Percentiles rank a stretch among this genome's conserved stretches.
phyloP scores from a whole-genome alignment of 2,888 invertebrate species.

The Lasioglossum figueresi region DNA sequence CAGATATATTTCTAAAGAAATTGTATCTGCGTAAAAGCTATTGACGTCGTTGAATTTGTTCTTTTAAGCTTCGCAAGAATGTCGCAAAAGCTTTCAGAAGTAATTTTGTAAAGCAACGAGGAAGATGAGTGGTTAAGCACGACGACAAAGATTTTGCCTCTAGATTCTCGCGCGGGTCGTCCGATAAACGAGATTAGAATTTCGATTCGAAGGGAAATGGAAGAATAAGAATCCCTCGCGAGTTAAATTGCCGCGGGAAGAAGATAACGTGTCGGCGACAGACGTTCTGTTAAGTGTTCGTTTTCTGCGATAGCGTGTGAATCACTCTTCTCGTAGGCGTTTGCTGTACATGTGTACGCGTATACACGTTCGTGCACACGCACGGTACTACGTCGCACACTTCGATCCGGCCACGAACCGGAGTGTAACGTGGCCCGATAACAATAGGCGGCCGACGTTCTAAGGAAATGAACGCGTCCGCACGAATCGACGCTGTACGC shows the following conservation, averaged over 20 bases:
- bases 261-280: conserved; percentile 35
- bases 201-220: background rate
- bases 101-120: background rate
- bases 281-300: conserved; percentile 31
- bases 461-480: conserved; percentile 57
- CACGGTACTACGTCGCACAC: background rate
- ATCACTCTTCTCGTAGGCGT: conserved; percentile 67
- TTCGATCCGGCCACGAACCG: conserved; percentile 45
- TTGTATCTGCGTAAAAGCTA: background rate
- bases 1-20: background rate
- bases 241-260: conserved; percentile 17
- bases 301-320: conserved; percentile 67
- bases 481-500: conserved; percentile 10
- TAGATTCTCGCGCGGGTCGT: background rate
- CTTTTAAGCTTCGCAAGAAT: background rate
- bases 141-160: background rate
- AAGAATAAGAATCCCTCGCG: conserved; percentile 13
- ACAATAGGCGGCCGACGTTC: conserved; percentile 47
- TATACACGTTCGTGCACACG: background rate
- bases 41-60: background rate
- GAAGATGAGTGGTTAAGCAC: background rate
- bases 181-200: background rate
- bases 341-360: conserved; percentile 42
- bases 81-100: background rate
- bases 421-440: conserved; percentile 46